Evolutionary conservation across 1,140 invertebrate genomes (phyloP), one percentile per base, ranked within the genome.

Genomic region (Dolichoris vasculosae): DNA sequence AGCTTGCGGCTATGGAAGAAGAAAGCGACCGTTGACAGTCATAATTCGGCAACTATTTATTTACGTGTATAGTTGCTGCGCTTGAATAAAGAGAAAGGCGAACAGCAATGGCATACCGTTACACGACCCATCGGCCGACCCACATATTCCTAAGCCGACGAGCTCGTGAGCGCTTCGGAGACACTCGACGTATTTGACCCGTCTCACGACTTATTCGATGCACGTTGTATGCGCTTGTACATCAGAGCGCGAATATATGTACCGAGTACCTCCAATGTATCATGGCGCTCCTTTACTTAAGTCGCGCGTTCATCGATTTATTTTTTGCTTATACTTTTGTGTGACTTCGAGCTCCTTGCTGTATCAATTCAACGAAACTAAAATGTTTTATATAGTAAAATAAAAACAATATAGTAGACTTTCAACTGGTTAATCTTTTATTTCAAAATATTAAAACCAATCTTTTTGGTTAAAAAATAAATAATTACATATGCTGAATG

Each of bases 111-210:
- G 63, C 83, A 86, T 93, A 92, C 92, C 91, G 92, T 92, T 93
- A 93, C 87, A 87, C 90, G 92, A 93, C 91, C 92, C 91, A 92
- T 90, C 86, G 86, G 59, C n/a, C 89, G 91, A 89, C 90, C 90
- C 90, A 92, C 90, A 91, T 91, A 90, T 86, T 71, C 71, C 55
- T n/a, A 11, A 11, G 32, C 55, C 3, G 9, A 26, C 23, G 55
- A 26, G 17, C 77, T 6, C 32, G 55, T 30, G 30, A 26, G 51
- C n/a, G 46, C 67, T 75, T 51, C 67, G 48, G 78, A 43, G 64
- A 77, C 77, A 79, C 64, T 79, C 83, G 83, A 79, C 76, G 67
- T 59, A 78, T 84, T 83, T 73, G 82, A 64, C 30, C 38, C 40
- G 23, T 83, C 64, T 83, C 35, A 11, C 51, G 9, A 8, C 11